These are phyloP conservation scores for Channa maculata DNA, from an alignment of 2,113 vertebrate species.

Conservation along the genomic window DNA sequence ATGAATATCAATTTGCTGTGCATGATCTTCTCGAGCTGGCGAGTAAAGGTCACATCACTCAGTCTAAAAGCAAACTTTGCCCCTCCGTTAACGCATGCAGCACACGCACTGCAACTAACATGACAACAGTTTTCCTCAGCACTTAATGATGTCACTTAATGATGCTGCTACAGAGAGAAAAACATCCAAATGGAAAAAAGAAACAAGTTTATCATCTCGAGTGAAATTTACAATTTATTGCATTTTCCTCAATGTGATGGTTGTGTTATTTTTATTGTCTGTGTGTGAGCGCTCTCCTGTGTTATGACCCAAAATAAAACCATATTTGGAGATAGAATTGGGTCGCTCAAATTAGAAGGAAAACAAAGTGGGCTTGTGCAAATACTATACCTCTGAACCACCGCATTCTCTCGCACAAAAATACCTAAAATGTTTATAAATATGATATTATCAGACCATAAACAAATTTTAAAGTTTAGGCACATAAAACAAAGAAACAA, in stretches of 20 bases:
- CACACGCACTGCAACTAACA: constrained; percentile 24
- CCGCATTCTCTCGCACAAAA: constrained; percentile 2
- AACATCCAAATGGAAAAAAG: constrained; percentile 26
- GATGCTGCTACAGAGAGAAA: constrained; percentile 20
- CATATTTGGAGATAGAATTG: constrained; percentile 62
- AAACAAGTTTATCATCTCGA: constrained; percentile 20
- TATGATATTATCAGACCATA: background rate
- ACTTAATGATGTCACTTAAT: constrained; percentile 35
- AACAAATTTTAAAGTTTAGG: constrained; percentile 31
- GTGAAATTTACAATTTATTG: constrained; percentile 11
- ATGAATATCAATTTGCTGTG: constrained; percentile 58
- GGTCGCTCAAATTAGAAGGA: constrained; percentile 62
- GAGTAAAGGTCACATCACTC: constrained; percentile 54
- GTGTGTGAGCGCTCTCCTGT: constrained; percentile 26
- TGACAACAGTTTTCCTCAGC: constrained; percentile 16
- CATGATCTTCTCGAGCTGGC: constrained; percentile 26
- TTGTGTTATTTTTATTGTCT: constrained; percentile 35
- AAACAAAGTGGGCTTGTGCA: constrained; percentile 55
- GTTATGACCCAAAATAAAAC: constrained; percentile 58
- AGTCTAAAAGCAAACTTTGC: constrained; percentile 38
- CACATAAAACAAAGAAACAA: constrained; percentile 1
- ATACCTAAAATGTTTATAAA: constrained; percentile 1
- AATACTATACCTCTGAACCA: constrained; percentile 19
- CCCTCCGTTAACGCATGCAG: constrained; percentile 3
- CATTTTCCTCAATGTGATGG: constrained; percentile 6